Base-by-base conservation (phyloP, 2,797 vertebrate species). In the Pangasius krempfi region DNA sequence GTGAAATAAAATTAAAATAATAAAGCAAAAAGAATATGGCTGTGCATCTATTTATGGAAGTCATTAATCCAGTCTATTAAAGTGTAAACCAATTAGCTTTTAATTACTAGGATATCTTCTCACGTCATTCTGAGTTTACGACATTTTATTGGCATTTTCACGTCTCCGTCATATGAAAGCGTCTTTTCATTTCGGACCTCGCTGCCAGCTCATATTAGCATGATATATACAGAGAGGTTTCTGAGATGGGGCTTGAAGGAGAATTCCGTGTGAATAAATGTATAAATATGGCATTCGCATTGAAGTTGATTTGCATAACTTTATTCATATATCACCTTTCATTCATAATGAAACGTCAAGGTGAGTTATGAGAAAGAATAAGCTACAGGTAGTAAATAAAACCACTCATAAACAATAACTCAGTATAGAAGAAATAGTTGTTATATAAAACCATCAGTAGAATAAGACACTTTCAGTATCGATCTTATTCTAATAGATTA, bases 131-230 rank as follows among this genome's bases (percentile, higher is more conserved):
- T 0, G 37, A 84, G 84, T 86, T 85, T 60, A 27, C 16, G 27
- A 30, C 5, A 40, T 86, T 86, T 91, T 72, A 88, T 86, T 86
- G 76, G 52, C 47, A 85, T 70, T 22, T 88, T 86, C 20, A 54
- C 81, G 58, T 88, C 54, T 58, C 66, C 30, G n/a, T 87, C 75
- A 60, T 30, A 87, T 56, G 58, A 75, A 85, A 37, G 33, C 76
- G 13, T 66, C 60, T 56, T 70, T 87, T 70, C 22, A 47, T 76
- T 33, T 44, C 33, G 22, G 4, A 33, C 20, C 40, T 22, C 9
- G 7, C 50, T 56, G 70, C 83, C 54, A 56, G 52, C 84, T 62
- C 25, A 16, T n/a, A 88, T 88, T 84, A 62, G 72, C 70, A 52
- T 88, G 72, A 88, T 84, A 12, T 80, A 80, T 86, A 79, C 54